Evolutionary conservation across 2,797 vertebrate species (phyloP), one percentile per base, ranked within the genome.

Genomic region (Distichodus sexfasciatus): DNA sequence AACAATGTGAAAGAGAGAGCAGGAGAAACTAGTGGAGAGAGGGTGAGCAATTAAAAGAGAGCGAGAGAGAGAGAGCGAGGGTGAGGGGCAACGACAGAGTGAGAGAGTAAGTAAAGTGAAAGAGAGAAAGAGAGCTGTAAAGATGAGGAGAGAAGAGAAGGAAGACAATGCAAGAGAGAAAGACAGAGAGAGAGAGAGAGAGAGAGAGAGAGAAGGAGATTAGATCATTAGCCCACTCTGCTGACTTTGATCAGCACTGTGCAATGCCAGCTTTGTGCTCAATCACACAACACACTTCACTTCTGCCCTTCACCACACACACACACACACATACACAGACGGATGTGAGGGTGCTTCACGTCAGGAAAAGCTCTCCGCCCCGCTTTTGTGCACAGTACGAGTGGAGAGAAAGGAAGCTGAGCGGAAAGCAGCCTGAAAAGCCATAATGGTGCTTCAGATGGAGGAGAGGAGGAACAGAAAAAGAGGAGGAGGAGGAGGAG

Each of bases 351-450:
- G 76, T 79, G 71, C 76, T 84, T 81, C 73, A 82, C 65, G 62
- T 86, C 78, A 77, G 66, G 72, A 69, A 72, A 79, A 75, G 76
- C 53, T 74, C 74, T 77, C 72, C 57, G 51, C 38, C 59, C 48
- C 53, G 54, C 29, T 88, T 88, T 90, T 85, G 79, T 85, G 81
- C 78, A 76, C 89, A 84, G 81, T 86, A 31, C 86, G 81, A 87
- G 87, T 81, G 85, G 81, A 82, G 63, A 83, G 72, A 87, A 85
- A 86, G 81, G 81, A 86, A 89, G 88, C 87, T 82, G 88, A 78
- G 82, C 85, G 90, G 90, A 89, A 92, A 92, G 89, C 87, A 83
- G 88, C 71, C 85, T 92, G 88, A 90, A 91, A 92, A 88, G 85
- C 83, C 86, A 88, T 90, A 90, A 92, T 84, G 84, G 87, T 85